Conservation (phyloP, 2,888 invertebrate species). For the Amphipyra berbera region DNA sequence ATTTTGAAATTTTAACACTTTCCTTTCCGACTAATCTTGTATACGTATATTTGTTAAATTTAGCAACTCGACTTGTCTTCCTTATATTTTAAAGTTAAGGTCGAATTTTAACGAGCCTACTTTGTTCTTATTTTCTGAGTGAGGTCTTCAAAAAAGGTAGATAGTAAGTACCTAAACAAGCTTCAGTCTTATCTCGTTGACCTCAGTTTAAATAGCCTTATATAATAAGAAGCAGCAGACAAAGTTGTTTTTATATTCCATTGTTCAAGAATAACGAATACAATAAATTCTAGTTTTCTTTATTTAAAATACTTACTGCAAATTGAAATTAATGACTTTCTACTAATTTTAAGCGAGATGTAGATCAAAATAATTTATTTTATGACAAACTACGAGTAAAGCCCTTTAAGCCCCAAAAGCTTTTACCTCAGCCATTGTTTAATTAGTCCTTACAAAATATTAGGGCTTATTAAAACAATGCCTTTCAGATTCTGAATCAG, state of each 20-base stretch:
- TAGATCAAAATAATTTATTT: conserved; percentile 5
- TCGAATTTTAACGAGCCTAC: neutral
- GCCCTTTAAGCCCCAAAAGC: conserved; percentile 5
- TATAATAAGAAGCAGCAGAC: conserved; percentile 19
- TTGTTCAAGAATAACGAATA: neutral
- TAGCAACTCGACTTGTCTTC: too few relatives aligned
- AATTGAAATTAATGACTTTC: conserved; percentile 1
- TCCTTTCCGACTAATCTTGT: too few relatives aligned
- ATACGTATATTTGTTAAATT: too few relatives aligned
- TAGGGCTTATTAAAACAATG: neutral
- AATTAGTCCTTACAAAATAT: conserved; percentile 7
- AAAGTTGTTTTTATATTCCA: neutral
- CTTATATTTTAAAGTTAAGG: too few relatives aligned
- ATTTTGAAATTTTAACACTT: too few relatives aligned
- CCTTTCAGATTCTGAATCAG: neutral
- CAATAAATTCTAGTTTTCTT: neutral
- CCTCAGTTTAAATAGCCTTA: neutral
- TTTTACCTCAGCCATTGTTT: conserved; percentile 1
- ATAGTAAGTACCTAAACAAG: neutral
- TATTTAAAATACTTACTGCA: conserved; percentile 2
- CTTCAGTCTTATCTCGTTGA: neutral
- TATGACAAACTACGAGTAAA: conserved; percentile 5
- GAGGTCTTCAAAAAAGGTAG: neutral
- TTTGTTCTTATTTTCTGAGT: neutral
- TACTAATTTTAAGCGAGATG: neutral